Percentiles rank a stretch among this genome's conserved stretches.
Conservation (phyloP, 2,797 vertebrate genomes). For the Gambelia wislizenii region DNA sequence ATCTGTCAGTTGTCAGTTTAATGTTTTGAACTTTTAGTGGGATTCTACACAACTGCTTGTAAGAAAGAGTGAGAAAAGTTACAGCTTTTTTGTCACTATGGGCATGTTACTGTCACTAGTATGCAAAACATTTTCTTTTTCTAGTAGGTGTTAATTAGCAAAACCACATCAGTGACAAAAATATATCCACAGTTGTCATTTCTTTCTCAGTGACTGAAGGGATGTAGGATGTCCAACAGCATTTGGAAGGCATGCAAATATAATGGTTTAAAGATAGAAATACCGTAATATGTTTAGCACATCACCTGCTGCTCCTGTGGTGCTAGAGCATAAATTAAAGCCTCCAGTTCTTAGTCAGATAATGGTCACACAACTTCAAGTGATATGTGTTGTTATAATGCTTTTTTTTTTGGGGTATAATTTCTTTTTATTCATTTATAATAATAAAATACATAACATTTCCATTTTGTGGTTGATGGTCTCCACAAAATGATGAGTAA, state of each 20-base stretch:
- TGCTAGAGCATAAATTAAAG: not conserved
- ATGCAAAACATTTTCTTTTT: conserved; percentile 25
- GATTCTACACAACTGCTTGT: not conserved
- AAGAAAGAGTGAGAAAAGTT: not conserved
- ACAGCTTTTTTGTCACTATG: not conserved
- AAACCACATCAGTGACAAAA: not conserved
- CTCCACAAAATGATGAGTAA: too few species aligned
- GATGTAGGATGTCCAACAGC: not conserved
- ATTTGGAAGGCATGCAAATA: conserved; percentile 29
- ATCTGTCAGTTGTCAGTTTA: not conserved
- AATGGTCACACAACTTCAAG: not conserved
- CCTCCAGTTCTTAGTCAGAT: conserved; percentile 6
- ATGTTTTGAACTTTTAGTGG: not conserved
- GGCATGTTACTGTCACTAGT: not conserved
- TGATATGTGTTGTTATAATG: not conserved
- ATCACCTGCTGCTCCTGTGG: not conserved
- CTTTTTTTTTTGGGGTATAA: too few species aligned
- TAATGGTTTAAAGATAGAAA: conserved; percentile 9
- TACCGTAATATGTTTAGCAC: not conserved
- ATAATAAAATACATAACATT: too few species aligned
- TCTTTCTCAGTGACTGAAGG: conserved; percentile 1
- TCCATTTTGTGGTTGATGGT: too few species aligned
- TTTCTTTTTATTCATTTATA: too few species aligned
- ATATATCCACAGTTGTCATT: not conserved
- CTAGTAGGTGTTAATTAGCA: not conserved